Conservation (phyloP, 2,113 vertebrate species). For the Phyllostomus discolor region DNA sequence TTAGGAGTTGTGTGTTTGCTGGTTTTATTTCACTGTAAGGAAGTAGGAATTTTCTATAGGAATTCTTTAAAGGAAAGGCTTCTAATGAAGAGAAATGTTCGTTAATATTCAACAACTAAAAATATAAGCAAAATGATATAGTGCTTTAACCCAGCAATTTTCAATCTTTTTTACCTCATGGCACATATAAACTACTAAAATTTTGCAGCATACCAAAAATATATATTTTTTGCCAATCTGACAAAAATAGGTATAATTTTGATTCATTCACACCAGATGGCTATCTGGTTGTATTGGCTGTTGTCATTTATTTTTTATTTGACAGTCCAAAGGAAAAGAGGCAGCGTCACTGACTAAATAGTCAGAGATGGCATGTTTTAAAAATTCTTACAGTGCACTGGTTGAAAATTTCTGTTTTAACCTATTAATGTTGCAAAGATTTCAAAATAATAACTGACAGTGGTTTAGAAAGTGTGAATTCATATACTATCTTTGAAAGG, state of each 20-base stretch:
- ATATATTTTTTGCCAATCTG: no score
- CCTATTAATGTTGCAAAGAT: not conserved
- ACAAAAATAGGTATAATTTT: no score
- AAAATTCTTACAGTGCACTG: no score
- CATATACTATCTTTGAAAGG: not conserved
- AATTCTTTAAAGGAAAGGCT: not conserved
- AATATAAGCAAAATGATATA: not conserved
- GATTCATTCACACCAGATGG: no score
- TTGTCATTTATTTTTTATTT: no score
- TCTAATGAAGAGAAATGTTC: not conserved
- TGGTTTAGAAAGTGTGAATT: not conserved
- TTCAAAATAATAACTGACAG: not conserved
- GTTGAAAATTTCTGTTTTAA: not conserved
- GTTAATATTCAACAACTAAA: not conserved
- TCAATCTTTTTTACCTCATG: not conserved
- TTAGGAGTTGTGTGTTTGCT: not conserved
- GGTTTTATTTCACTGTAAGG: not conserved
- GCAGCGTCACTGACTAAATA: no score
- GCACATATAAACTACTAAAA: no score
- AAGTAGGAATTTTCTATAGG: not conserved
- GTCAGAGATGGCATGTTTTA: no score
- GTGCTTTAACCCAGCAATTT: not conserved
- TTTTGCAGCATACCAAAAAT: no score
- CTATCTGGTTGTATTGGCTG: no score
- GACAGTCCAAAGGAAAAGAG: no score